These are phyloP conservation scores for Teinopalpus imperialis DNA, from an alignment of 2,888 invertebrate species.

Conservation along the genomic window DNA sequence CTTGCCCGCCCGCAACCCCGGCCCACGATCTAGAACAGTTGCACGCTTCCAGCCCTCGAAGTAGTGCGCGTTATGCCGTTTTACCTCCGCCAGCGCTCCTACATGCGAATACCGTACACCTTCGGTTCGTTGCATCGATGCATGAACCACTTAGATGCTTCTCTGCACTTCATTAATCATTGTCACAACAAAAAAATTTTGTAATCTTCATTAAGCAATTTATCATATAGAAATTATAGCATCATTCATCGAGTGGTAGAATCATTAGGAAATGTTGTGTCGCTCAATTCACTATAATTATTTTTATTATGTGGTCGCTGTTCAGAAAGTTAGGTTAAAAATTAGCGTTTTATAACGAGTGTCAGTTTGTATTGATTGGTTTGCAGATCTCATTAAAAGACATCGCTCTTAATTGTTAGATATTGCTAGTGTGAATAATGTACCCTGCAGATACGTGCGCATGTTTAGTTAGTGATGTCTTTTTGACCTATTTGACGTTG, in stretches of 20 bases:
- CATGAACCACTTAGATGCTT: conserved; percentile 80
- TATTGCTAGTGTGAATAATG: conserved; percentile 4
- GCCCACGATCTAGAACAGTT: conserved; percentile 47
- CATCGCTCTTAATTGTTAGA: conserved; percentile 1
- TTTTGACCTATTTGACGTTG: conserved; percentile 21
- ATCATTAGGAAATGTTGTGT: conserved; percentile 20
- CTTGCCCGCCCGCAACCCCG: conserved; percentile 42
- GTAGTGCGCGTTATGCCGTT: conserved; percentile 70
- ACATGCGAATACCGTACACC: conserved; percentile 69
- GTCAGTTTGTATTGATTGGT: conserved; percentile 1
- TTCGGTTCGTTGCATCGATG: conserved; percentile 78
- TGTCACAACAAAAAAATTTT: conserved; percentile 45
- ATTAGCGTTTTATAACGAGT: conserved; percentile 1
- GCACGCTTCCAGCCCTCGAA: conserved; percentile 26
- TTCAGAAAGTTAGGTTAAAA: neutral
- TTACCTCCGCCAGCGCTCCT: conserved; percentile 64
- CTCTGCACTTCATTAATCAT: conserved; percentile 65
- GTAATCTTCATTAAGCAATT: conserved; percentile 40
- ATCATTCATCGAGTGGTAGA: conserved; percentile 17
- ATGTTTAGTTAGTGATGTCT: conserved; percentile 14
- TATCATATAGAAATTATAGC: conserved; percentile 27
- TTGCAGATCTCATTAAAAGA: conserved; percentile 4
- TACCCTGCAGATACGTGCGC: conserved; percentile 12
- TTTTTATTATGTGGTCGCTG: conserved; percentile 9
- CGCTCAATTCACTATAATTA: conserved; percentile 9